Conservation (phyloP, 2,113 vertebrate species). For the Cromileptes altivelis region DNA sequence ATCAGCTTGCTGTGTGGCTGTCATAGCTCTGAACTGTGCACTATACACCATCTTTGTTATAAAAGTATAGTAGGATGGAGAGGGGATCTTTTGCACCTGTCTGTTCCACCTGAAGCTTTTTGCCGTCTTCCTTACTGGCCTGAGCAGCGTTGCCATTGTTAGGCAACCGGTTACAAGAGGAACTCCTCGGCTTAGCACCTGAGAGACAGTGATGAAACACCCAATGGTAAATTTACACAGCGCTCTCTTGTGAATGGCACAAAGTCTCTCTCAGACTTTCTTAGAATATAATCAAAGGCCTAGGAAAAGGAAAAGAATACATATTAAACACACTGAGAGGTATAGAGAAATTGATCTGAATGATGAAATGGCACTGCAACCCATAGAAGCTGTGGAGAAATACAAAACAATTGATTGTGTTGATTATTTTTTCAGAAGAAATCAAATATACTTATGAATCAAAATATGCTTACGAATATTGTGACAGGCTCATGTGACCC, state of each 20-base stretch:
- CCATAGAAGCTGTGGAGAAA: slow-evolving; percentile 58
- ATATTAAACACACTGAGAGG: slow-evolving; percentile 23
- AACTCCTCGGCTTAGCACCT: slow-evolving; percentile 90
- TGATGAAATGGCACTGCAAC: slow-evolving; percentile 8
- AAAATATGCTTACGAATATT: background rate
- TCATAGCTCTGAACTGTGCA: slow-evolving; percentile 1
- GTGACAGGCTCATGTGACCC: background rate
- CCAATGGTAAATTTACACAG: slow-evolving; percentile 49
- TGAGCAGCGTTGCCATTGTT: slow-evolving; percentile 87
- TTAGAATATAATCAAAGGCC: slow-evolving; percentile 27
- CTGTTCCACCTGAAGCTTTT: slow-evolving; percentile 87
- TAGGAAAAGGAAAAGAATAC: slow-evolving; percentile 29
- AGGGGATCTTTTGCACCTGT: slow-evolving; percentile 86
- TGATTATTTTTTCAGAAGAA: slow-evolving; percentile 20
- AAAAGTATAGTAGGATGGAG: slow-evolving; percentile 21
- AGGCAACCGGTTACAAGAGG: slow-evolving; percentile 92
- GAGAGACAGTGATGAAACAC: slow-evolving; percentile 85
- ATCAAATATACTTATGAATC: slow-evolving; percentile 27
- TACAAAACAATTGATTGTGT: slow-evolving; percentile 10
- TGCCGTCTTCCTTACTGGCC: slow-evolving; percentile 86
- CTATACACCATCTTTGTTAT: slow-evolving; percentile 6
- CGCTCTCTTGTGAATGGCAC: background rate
- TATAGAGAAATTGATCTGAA: slow-evolving; percentile 37
- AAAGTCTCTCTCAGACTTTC: slow-evolving; percentile 17
- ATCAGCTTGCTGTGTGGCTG: background rate